Evolutionary conservation across 2,113 vertebrate species (phyloP), one percentile per base, ranked within the genome.

Genomic region (Hippotragus niger): DNA sequence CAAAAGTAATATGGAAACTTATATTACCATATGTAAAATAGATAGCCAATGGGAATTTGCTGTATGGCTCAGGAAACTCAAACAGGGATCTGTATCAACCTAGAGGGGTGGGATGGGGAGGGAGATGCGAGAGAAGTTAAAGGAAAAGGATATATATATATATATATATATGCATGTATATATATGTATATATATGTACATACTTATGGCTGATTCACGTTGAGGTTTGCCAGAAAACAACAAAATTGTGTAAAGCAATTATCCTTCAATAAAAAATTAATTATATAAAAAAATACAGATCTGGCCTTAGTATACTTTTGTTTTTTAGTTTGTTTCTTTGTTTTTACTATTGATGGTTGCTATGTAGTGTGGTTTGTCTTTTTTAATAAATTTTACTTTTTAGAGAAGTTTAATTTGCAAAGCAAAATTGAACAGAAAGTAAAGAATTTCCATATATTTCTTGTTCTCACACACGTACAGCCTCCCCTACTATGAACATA

Each of bases 241-340:
- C 9, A 36, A 36, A 71, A 36, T 71, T 71, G n/a, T 40, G 19
- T 71, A 40, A 71, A 23, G 67, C 67, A 71, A 71, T 71, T 71
- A 71, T 71, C n/a, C 67, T 40, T 71, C 5, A 23, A 3, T 71
- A 40, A 36, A 71, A 71, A 71, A 36, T 71, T 12, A 71, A 36
- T 71, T 40, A 71, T 71, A 71, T 71, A 36, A 71, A 71, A 67
- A 36, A 82, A 10, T 40, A 29, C 15, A 64, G 58, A 50, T 4
- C 23, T 82, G 52, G 33, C 40, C 43, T 90, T 76, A 58, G 87
- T 40, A 45, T 5, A 43, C 57, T 12, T 31, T 64, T 25, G 76
- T 45, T 93, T 64, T 64, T 93, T 53, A 19, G 31, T 93, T 93
- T 83, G 5, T 58, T 91, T 91, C 52, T 92, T 88, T 36, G 14